phyloP scores from a whole-genome alignment of 2,797 vertebrate genomes.

The Apogon hyalosoma region DNA sequence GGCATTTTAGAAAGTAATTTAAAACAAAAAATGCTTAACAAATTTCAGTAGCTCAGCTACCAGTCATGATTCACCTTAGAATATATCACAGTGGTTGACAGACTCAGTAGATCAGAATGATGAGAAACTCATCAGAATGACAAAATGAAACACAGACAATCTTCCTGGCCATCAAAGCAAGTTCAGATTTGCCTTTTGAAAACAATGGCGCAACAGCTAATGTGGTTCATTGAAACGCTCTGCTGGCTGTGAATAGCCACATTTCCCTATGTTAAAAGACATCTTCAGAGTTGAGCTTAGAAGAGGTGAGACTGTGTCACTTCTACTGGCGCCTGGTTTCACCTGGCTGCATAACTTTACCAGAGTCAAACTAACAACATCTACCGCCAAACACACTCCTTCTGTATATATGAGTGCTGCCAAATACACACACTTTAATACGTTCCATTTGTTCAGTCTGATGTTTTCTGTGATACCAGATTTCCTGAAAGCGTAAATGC shows the following conservation, averaged over 20 bases:
- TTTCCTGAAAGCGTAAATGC: slow-evolving; percentile 1
- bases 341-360: slow-evolving; percentile 74
- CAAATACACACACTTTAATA: slow-evolving; percentile 48
- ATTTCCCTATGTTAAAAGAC: slow-evolving; percentile 81
- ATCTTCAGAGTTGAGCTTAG: slow-evolving; percentile 61
- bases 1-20: background rate
- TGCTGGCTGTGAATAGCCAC: slow-evolving; percentile 79
- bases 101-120: slow-evolving; percentile 64
- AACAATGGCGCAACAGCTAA: slow-evolving; percentile 84
- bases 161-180: slow-evolving; percentile 78
- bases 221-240: slow-evolving; percentile 83
- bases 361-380: slow-evolving; percentile 45
- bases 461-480: slow-evolving; percentile 22
- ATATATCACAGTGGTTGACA: slow-evolving; percentile 47
- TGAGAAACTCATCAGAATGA: slow-evolving; percentile 51
- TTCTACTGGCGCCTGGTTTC: slow-evolving; percentile 79
- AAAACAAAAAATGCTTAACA: background rate
- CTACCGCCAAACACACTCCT: slow-evolving; percentile 37
- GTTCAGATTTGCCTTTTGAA: slow-evolving; percentile 83
- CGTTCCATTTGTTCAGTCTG: slow-evolving; percentile 42
- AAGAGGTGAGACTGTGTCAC: slow-evolving; percentile 79
- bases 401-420: slow-evolving; percentile 51
- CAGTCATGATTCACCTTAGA: slow-evolving; percentile 38
- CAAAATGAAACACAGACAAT: slow-evolving; percentile 59
- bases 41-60: background rate